A percentile compares a stretch with the other conserved stretches of the same genome.
Conservation (phyloP, 2,113 vertebrate species). For the Nothocercus julius region DNA sequence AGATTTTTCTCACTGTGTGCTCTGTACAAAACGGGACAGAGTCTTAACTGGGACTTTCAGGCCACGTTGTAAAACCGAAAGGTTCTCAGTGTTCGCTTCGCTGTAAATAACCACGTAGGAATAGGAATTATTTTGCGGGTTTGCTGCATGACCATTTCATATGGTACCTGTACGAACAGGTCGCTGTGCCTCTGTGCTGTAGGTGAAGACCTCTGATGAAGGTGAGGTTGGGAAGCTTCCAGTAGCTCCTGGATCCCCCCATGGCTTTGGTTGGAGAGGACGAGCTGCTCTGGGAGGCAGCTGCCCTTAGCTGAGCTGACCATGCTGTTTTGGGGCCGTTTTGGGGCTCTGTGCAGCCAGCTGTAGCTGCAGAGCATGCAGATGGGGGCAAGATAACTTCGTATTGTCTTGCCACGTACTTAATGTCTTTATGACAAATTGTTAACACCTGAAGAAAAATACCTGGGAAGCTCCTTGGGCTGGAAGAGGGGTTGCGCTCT, state of each 20-base stretch:
- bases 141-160: background rate
- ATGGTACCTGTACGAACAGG: background rate
- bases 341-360: accelerated
- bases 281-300: accelerated
- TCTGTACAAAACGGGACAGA: background rate
- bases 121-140: background rate
- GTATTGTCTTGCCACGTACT: background rate
- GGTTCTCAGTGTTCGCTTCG: background rate
- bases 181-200: accelerated
- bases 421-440: background rate
- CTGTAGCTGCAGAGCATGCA: background rate
- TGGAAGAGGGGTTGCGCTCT: background rate
- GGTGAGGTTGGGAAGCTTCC: background rate
- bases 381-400: background rate
- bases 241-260: background rate
- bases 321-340: background rate
- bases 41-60: background rate
- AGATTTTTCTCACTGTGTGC: background rate
- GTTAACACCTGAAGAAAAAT: constrained; percentile 1
- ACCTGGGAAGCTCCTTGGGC: background rate
- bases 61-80: background rate
- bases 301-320: accelerated
- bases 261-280: background rate
- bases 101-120: background rate
- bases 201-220: background rate